phyloP scores from a whole-genome alignment of 2,797 vertebrate species.

The Rhincodon typus region DNA sequence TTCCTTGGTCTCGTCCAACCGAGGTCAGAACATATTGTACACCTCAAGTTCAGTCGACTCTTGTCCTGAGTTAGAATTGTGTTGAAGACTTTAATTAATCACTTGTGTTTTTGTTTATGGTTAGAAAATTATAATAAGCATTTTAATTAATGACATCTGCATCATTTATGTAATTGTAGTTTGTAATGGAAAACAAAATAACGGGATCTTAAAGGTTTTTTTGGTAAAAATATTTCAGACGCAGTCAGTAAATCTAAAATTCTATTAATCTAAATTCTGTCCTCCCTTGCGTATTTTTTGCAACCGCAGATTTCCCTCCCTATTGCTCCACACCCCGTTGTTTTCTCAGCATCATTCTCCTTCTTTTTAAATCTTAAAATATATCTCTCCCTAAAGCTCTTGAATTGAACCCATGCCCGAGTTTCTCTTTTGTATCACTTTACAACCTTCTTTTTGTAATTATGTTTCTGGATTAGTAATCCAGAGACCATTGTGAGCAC shows the following conservation, averaged over 20 bases:
- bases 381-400: background rate
- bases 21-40: background rate
- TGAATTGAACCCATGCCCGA: background rate
- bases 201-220: background rate
- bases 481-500: background rate
- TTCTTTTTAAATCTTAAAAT: background rate
- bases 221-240: slow-evolving; percentile 1
- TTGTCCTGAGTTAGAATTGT: background rate
- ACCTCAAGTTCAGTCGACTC: background rate
- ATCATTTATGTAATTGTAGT: background rate
- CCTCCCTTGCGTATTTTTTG: background rate
- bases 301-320: background rate
- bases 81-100: background rate
- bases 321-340: background rate
- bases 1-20: background rate
- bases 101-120: slow-evolving; percentile 18
- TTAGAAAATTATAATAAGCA: slow-evolving; percentile 6
- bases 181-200: slow-evolving; percentile 18
- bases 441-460: too few relatives aligned
- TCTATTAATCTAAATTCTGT: background rate
- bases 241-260: background rate
- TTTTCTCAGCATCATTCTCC: background rate
- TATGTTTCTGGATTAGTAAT: background rate
- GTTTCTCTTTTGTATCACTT: background rate
- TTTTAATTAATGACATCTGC: slow-evolving; percentile 29